These are phyloP conservation scores for Tiliqua scincoides DNA, from an alignment of 2,113 vertebrate species.

Conservation along the genomic window DNA sequence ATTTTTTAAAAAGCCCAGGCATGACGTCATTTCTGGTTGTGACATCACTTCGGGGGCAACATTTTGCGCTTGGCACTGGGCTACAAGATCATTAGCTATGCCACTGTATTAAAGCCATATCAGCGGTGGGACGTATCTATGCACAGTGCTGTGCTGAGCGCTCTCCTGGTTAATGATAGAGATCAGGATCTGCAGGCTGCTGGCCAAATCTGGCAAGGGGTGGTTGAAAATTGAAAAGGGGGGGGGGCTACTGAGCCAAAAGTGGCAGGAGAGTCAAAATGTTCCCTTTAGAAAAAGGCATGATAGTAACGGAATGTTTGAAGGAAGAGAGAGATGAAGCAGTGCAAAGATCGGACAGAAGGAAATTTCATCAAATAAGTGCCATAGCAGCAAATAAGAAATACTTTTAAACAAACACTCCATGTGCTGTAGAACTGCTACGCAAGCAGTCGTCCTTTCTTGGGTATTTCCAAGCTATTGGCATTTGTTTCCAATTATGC, in stretches of 20 bases:
- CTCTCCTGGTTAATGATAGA: neutral
- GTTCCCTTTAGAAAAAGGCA: no score
- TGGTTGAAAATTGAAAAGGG: no score
- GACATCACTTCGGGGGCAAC: no score
- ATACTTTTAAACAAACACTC: constrained; percentile 22
- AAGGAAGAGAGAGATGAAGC: neutral
- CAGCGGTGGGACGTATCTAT: neutral
- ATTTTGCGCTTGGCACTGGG: no score
- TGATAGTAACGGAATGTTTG: neutral
- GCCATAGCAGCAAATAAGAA: neutral
- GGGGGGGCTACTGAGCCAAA: no score
- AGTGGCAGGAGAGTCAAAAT: no score
- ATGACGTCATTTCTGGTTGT: no score
- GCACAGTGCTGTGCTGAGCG: neutral
- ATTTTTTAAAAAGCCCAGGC: no score
- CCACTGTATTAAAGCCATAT: no score
- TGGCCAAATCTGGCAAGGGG: constrained; percentile 42
- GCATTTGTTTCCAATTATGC: constrained; percentile 63
- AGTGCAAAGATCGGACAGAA: neutral
- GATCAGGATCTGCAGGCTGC: neutral
- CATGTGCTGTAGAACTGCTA: constrained; percentile 31
- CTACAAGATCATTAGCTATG: no score
- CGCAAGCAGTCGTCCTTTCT: constrained; percentile 6
- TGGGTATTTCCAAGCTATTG: neutral
- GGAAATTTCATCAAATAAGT: neutral